Evolutionary conservation across 2,797 vertebrate species (phyloP).

Genomic region (Enteromius paludinosus): DNA sequence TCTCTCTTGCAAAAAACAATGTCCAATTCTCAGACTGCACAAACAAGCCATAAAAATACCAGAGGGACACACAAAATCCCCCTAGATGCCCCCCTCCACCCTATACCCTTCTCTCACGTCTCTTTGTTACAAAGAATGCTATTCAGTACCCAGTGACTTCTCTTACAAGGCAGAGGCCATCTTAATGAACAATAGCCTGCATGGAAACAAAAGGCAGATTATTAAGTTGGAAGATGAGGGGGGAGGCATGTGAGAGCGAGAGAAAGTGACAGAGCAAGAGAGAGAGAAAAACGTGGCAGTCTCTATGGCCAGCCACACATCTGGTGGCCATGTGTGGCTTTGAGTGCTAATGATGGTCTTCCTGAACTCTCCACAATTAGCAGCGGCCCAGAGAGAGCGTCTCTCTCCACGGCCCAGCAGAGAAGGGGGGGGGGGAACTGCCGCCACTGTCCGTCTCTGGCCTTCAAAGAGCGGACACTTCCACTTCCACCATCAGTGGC

Average conservation of each 20-base stretch:
- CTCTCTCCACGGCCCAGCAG: conserved; percentile 25
- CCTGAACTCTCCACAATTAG: conserved; percentile 93
- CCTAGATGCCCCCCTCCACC: conserved; percentile 57
- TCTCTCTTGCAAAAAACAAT: conserved; percentile 62
- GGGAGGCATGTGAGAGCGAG: conserved; percentile 58
- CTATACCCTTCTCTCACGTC: conserved; percentile 54
- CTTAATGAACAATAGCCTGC: conserved; percentile 83
- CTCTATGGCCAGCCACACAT: conserved; percentile 88
- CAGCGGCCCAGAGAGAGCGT: conserved; percentile 68
- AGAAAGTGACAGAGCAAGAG: conserved; percentile 45
- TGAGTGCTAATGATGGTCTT: conserved; percentile 94
- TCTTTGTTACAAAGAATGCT: conserved; percentile 85
- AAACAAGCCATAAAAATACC: conserved; percentile 85
- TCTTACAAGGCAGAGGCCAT: conserved; percentile 78
- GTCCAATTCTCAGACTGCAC: conserved; percentile 71
- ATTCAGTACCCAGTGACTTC: conserved; percentile 84
- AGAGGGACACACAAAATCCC: conserved; percentile 75
- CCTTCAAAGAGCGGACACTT: conserved; percentile 39
- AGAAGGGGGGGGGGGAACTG: not conserved
- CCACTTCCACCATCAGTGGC: conserved; percentile 24
- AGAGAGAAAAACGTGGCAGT: conserved; percentile 69
- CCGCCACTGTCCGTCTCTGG: conserved; percentile 26
- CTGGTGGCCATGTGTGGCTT: conserved; percentile 96
- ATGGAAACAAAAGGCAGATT: conserved; percentile 92
- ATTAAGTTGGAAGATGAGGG: conserved; percentile 80